Base-by-base conservation (phyloP, 2,888 invertebrate genomes). In the Miltochrista miniata region DNA sequence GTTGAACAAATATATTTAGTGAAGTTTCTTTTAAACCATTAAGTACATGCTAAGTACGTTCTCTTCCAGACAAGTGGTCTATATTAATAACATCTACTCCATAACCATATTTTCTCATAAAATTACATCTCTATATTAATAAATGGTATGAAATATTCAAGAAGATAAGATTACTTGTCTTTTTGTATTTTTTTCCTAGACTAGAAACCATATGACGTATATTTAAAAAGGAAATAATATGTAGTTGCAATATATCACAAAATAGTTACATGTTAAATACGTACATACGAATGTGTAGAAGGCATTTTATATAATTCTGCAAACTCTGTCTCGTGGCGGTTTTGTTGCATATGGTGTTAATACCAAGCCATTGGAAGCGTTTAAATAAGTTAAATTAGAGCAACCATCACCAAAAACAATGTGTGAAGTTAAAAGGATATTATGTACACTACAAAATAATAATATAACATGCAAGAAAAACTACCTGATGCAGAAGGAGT, bases 301-400 rank as follows among this genome's bases (percentile, higher is more conserved):
- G 81, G 83, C 82, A 76, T 81, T 76, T 65, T 70, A 72, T 74
- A 67, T 70, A 74, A 65, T 68, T 72, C 76, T 87, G 86, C 88
- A 87, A 85, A 84, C 85, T 85, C 85, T 90, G 90, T 91, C 89
- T 90, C 90, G 90, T 90, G 88, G 85, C 83, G 85, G 87, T 81
- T 68, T 86, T 83, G 66, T 84, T 89, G 90, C 89, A 85, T 75
- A 67, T 72, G 66, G 73, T 79, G 74, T 79, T 77, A 79, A 79
- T 79, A 75, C 76, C 74, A 70, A 82, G 83, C 87, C 86, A 56
- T 75, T 72, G 54, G 64, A 85, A 85, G 86, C 87, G 62, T 86
- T 85, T 82, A 59, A 65, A 76, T 61, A 64, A 55, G 74, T 67
- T 70, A 64, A 70, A 63, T 68, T 65, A 68, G 76, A 77, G 79